Evolutionary conservation across 1,140 invertebrate genomes (phyloP), one percentile per base, ranked within the genome.

Genomic region (Drosophila orosa): DNA sequence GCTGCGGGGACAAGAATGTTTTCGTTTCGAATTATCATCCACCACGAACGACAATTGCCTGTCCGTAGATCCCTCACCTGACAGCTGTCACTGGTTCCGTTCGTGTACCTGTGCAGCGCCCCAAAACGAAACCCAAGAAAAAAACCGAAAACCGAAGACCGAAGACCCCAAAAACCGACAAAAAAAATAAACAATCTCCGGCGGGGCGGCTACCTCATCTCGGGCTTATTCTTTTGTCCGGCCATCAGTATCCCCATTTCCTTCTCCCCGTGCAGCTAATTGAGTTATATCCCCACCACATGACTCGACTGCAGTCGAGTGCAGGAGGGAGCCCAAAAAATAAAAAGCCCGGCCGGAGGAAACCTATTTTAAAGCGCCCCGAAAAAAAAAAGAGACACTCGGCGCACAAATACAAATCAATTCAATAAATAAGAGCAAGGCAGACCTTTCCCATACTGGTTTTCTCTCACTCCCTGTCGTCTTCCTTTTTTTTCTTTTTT

Each of bases 221-320:
- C 50, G 29, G 50, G 48, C 37, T 74, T 42, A 48, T 74, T 74
- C 71, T 50, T 74, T 74, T 74, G 71, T 74, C 35, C 72, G 40
- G 24, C 44, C 35, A 15, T 74, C 40, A 47, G 65, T 47, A 47
- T 74, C 44, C 72, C 40, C 68, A 61, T 39, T 55, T 54, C 55
- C 56, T 61, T 68, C 69, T 35, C 45, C 45, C 55, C 69, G 31
- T 66, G 47, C 82, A 66, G 82, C 82, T 85, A 85, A 85, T 85
- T 85, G 78, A 85, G 82, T 85, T 85, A 86, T 85, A 85, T 65
- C 44, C 62, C 39, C 50, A 33, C 77, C 77, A 63, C 78, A 82
- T 82, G 79, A 74, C 74, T n/a, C n/a, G n/a, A 74, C 76, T 69
- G 80, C 78, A 76, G 62, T 47, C 35, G 77, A 63, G 78, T 82